Base-by-base conservation (phyloP, 2,888 invertebrate genomes). In the Hydrotaea cyrtoneurina region DNA sequence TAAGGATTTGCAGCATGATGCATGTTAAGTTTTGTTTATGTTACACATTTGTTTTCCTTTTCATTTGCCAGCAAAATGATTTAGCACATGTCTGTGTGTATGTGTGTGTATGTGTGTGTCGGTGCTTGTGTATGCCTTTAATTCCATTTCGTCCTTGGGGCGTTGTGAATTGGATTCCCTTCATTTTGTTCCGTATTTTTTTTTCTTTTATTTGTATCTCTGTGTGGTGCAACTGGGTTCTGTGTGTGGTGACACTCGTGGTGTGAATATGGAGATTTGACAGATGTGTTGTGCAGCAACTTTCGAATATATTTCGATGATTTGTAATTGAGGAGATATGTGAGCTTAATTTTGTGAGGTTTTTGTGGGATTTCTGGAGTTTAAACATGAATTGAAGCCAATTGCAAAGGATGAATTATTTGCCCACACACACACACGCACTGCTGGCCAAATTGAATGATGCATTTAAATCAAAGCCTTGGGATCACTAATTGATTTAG, bases 11-110 rank as follows among this genome's bases (percentile, higher is more conserved):
- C 21, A 59, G 19, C 21, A 23, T 59, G 59, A 59, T 59, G 23
- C 26, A 26, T 59, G 59, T 59, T 59, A 59, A 3, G 15, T 23
- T 59, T 59, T 23, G 59, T 59, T 23, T 59, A 59, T 26, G 59
- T 19, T 59, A 13, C 59, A 59, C 59, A 59, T 59, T 23, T 23
- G 59, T 23, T 59, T 59, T 26, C 59, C 26, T n/a, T 55, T 55
- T 55, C 55, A 55, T 55, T 55, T 55, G 55, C 19, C 21, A 55
- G 23, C 21, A 21, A 55, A 19, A 55, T 55, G 55, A 55, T 55
- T 55, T 21, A 55, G 21, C 21, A 21, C 55, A 55, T 13, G 21
- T 3, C 5, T 43, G 53, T 15, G 17, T 4, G 21, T n/a, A 17
- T 53, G 53, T 11, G 21, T 21, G 4, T 21, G 19, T 2, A 31